Conservation (phyloP, 2,113 vertebrate genomes). For the Macrotus californicus region DNA sequence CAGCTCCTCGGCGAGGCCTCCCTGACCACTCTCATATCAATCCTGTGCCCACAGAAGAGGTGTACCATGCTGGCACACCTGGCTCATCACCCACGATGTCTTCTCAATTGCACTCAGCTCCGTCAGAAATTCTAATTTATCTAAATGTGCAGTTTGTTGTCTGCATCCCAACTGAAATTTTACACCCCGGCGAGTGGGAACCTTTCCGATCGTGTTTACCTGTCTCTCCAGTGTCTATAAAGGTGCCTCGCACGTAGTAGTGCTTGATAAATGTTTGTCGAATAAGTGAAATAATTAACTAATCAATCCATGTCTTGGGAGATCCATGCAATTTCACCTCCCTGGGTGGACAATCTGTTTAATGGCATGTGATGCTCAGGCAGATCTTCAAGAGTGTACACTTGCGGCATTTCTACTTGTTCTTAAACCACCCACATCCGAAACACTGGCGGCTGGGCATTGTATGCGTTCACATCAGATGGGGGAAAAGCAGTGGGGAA, state of each 20-base stretch:
- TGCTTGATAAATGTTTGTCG: constrained; percentile 9
- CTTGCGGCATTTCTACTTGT: background rate
- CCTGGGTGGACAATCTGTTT: background rate
- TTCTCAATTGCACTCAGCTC: background rate
- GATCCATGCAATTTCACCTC: background rate
- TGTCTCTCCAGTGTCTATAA: background rate
- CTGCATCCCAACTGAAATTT: background rate
- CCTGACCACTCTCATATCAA: background rate
- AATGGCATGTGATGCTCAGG: background rate
- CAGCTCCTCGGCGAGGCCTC: background rate
- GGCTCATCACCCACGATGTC: fast-evolving
- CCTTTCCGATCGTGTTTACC: background rate
- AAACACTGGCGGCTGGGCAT: constrained; percentile 9
- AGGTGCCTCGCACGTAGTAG: background rate
- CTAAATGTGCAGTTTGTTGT: background rate
- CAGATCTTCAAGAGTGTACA: background rate
- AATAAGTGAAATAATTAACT: constrained; percentile 12
- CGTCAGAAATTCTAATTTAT: background rate
- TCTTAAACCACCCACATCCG: constrained; percentile 10
- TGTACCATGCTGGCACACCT: background rate
- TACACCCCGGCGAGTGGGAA: background rate
- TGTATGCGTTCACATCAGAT: constrained; percentile 13
- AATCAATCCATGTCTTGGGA: background rate
- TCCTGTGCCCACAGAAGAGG: background rate
- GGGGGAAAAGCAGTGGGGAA: background rate